A percentile compares a stretch with the other conserved stretches of the same genome.
Conservation (phyloP, 2,888 invertebrate genomes). For the Tinea pellionella region DNA sequence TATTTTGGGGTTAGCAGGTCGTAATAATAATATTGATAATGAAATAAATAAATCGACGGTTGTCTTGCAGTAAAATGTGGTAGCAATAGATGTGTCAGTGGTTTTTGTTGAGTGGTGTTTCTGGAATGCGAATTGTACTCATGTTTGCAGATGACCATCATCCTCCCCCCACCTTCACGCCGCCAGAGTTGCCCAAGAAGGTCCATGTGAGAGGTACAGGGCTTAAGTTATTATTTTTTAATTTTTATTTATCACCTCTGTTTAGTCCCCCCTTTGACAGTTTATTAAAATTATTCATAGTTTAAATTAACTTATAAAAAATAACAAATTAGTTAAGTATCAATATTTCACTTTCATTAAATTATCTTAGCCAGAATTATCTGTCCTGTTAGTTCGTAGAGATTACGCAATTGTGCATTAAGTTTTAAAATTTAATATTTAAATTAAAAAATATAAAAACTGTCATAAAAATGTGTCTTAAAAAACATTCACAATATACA, state of each 20-base stretch:
- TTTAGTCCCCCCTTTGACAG: constrained; percentile 21
- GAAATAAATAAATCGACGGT: too few relatives aligned
- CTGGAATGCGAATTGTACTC: constrained; percentile 74
- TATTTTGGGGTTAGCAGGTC: too few relatives aligned
- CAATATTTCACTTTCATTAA: too few relatives aligned
- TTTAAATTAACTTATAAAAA: too few relatives aligned
- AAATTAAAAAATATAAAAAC: too few relatives aligned
- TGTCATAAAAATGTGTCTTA: constrained; percentile 20
- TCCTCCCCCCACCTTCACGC: constrained; percentile 97
- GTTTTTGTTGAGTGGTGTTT: constrained; percentile 51
- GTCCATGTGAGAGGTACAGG: constrained; percentile 93
- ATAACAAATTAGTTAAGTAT: too few relatives aligned
- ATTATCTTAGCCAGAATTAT: too few relatives aligned
- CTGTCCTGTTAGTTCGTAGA: too few relatives aligned
- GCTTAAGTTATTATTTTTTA: constrained; percentile 60
- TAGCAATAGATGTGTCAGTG: constrained; percentile 37
- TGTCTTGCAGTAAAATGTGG: too few relatives aligned
- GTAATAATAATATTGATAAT: too few relatives aligned
- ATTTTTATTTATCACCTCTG: constrained; percentile 43
- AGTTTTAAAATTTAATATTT: too few relatives aligned
- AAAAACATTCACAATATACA: constrained; percentile 32
- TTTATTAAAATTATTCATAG: background rate
- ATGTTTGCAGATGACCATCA: constrained; percentile 96
- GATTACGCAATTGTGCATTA: too few relatives aligned
- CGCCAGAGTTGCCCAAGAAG: constrained; percentile 99